phyloP scores from a whole-genome alignment of 2,113 vertebrate genomes.

The Triplophysa dalaica region DNA sequence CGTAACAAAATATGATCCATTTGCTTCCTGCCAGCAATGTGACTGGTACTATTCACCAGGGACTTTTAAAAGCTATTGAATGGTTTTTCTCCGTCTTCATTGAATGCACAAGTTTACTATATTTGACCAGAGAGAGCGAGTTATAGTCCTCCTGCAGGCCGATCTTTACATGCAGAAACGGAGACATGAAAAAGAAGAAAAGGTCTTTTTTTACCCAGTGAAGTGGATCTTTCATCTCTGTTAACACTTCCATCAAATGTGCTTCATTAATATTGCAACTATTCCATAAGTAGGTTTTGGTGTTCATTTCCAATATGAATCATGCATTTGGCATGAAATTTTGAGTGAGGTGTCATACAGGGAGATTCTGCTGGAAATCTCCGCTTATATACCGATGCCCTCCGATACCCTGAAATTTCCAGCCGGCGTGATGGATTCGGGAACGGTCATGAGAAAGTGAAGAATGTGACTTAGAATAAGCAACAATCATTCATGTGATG shows the following conservation, averaged over 20 bases:
- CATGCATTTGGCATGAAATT: slow-evolving; percentile 43
- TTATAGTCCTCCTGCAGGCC: neutral
- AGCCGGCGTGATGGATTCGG: slow-evolving; percentile 31
- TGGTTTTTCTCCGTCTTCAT: slow-evolving; percentile 42
- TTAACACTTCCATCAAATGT: slow-evolving; percentile 25
- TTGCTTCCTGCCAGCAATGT: slow-evolving; percentile 26
- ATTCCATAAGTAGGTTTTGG: slow-evolving; percentile 52
- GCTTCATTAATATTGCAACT: slow-evolving; percentile 40
- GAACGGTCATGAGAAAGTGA: slow-evolving; percentile 14
- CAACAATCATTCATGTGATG: slow-evolving; percentile 28
- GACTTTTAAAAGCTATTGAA: slow-evolving; percentile 47
- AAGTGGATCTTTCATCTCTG: slow-evolving; percentile 10
- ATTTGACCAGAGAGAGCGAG: slow-evolving; percentile 36
- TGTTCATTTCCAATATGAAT: slow-evolving; percentile 44
- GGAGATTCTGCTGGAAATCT: slow-evolving; percentile 10
- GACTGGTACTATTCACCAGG: slow-evolving; percentile 43
- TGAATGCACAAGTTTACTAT: slow-evolving; percentile 44
- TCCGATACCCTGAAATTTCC: slow-evolving; percentile 11
- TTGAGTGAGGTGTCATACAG: slow-evolving; percentile 19
- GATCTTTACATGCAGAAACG: neutral
- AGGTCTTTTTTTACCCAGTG: slow-evolving; percentile 19
- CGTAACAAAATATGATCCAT: slow-evolving; percentile 44
- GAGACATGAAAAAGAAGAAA: slow-evolving; percentile 9
- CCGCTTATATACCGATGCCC: slow-evolving; percentile 10
- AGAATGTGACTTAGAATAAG: slow-evolving; percentile 35